phyloP scores from a whole-genome alignment of 2,888 invertebrate species.

The Melinopterus prodromus region DNA sequence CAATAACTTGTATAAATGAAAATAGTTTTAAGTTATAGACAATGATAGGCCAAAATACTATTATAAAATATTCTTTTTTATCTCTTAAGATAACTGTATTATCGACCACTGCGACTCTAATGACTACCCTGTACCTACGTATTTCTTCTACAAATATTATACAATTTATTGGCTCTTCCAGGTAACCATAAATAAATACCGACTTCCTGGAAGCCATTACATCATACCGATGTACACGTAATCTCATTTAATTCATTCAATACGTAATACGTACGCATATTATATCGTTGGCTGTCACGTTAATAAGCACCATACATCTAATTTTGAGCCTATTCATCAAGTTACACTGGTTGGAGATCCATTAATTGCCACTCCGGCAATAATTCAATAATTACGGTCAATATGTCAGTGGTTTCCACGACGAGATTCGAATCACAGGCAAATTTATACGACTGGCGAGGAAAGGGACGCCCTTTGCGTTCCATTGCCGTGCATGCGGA shows the following conservation, averaged over 20 bases:
- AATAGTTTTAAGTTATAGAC: too few species aligned
- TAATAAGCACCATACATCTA: slow-evolving; percentile 1
- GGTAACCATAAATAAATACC: too few species aligned
- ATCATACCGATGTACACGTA: too few species aligned
- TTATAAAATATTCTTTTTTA: too few species aligned
- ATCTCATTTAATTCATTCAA: neutral
- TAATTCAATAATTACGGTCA: slow-evolving; percentile 24
- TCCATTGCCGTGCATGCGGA: neutral
- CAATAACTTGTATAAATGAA: too few species aligned
- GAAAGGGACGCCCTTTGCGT: neutral
- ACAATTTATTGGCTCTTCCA: too few species aligned
- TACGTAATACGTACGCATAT: neutral
- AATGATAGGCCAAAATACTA: too few species aligned
- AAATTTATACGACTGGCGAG: slow-evolving; percentile 12
- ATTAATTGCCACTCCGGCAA: slow-evolving; percentile 17
- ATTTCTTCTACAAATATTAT: too few species aligned
- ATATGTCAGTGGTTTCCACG: slow-evolving; percentile 15
- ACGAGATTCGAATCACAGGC: slow-evolving; percentile 9
- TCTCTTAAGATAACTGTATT: too few species aligned
- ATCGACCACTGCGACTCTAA: too few species aligned
- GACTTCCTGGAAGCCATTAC: too few species aligned
- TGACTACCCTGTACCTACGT: too few species aligned
- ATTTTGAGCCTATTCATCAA: neutral
- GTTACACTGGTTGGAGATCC: neutral
- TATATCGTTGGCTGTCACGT: neutral